Conservation (phyloP, 64 coral and sea anemone genomes). For the Anthopleura sola region DNA sequence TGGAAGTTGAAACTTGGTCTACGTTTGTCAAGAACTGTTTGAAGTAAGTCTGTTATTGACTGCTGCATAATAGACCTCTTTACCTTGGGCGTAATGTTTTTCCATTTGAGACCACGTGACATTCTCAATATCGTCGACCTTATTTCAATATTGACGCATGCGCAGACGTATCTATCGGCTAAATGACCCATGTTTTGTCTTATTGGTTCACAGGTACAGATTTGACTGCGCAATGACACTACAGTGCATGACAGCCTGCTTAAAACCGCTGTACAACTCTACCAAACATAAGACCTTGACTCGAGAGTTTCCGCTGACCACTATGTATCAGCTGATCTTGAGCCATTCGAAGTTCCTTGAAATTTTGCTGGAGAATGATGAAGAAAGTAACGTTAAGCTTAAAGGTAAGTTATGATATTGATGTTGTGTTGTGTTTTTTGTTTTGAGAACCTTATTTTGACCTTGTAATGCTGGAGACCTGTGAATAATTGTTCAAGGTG, state of each 20-base stretch:
- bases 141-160: not conserved
- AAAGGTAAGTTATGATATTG: not conserved
- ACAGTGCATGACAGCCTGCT: constrained; percentile 13
- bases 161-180: not conserved
- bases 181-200: not conserved
- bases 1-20: constrained; percentile 13
- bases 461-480: too few species aligned
- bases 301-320: constrained; percentile 29
- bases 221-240: constrained; percentile 25
- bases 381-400: not conserved
- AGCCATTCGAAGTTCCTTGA: constrained; percentile 55
- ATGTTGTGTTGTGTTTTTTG: not conserved
- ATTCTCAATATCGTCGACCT: too few species aligned
- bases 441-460: too few species aligned
- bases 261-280: constrained; percentile 27
- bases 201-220: not conserved
- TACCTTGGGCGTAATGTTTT: too few species aligned
- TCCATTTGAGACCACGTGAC: too few species aligned
- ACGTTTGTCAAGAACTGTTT: constrained; percentile 42
- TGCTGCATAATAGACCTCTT: too few species aligned
- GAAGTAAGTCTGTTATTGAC: constrained; percentile 8
- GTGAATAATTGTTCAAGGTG: too few species aligned
- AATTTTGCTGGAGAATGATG: constrained; percentile 4
- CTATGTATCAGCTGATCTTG: constrained; percentile 50
- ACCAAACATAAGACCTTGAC: not conserved